Evolutionary conservation across 1,140 invertebrate species (phyloP).

Genomic region (Drosophila erecta): DNA sequence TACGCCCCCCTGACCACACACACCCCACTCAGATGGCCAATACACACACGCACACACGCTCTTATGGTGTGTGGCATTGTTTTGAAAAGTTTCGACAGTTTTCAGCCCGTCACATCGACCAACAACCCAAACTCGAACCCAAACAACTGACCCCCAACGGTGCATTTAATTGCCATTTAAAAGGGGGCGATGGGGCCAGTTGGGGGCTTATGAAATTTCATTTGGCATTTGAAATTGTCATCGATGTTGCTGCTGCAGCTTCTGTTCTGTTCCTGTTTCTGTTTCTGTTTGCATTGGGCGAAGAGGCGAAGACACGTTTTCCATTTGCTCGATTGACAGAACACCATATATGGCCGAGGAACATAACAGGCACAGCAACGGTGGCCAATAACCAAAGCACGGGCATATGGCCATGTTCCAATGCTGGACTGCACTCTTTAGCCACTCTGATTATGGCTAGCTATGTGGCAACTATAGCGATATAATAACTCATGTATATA

Average conservation of each 20-base stretch:
- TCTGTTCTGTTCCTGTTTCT: background rate
- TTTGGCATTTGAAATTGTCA: slow-evolving; percentile 65
- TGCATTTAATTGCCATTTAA: slow-evolving; percentile 76
- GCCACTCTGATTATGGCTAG: no score
- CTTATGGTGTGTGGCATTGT: slow-evolving; percentile 34
- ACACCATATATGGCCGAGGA: background rate
- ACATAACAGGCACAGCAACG: background rate
- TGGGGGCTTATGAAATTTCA: slow-evolving; percentile 75
- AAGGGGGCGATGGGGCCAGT: slow-evolving; percentile 33
- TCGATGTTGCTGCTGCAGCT: slow-evolving; percentile 36
- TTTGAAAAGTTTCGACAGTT: slow-evolving; percentile 73
- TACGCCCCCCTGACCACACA: background rate
- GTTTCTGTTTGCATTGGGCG: slow-evolving; percentile 56
- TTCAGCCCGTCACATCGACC: slow-evolving; percentile 53
- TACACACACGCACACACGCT: background rate
- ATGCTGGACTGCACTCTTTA: no score
- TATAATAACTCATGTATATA: no score
- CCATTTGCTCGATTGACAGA: slow-evolving; percentile 68
- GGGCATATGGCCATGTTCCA: no score
- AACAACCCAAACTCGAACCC: slow-evolving; percentile 1
- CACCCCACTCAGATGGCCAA: background rate
- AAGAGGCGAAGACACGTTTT: slow-evolving; percentile 62
- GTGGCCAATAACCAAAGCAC: no score
- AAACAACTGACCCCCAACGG: background rate
- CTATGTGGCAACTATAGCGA: no score